phyloP scores from a whole-genome alignment of 2,797 vertebrate species.

The Sebastes miniatus region DNA sequence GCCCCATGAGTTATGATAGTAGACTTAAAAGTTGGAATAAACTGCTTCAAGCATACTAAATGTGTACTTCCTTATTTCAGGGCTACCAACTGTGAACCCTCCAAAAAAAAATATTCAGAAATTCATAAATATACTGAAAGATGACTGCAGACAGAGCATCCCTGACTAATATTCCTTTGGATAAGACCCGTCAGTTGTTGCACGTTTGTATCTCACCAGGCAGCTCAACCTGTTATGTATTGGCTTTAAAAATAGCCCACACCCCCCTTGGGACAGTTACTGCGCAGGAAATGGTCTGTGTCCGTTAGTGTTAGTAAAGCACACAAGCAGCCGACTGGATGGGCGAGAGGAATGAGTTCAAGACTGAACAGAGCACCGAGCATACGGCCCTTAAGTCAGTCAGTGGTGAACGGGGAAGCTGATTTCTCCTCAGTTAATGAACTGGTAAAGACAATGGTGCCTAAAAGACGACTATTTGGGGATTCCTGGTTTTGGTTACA shows the following conservation, averaged over 20 bases:
- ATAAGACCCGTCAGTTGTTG: not conserved
- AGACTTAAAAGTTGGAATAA: not conserved
- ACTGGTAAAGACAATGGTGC: conserved; percentile 7
- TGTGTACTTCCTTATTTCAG: not conserved
- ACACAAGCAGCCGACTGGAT: conserved; percentile 22
- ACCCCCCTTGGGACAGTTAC: conserved; percentile 26
- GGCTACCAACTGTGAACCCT: not conserved
- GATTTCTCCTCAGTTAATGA: conserved; percentile 24
- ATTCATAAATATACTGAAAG: not conserved
- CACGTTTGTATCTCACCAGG: conserved; percentile 26
- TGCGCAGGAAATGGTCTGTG: conserved; percentile 41
- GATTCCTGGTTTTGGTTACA: not conserved
- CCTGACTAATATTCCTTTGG: not conserved
- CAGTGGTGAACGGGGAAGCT: conserved; percentile 6
- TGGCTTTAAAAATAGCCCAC: conserved; percentile 44
- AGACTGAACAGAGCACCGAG: conserved; percentile 9
- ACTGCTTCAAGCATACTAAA: not conserved
- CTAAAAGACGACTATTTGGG: not conserved
- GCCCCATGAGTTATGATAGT: not conserved
- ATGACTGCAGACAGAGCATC: not conserved
- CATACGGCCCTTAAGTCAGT: conserved; percentile 18
- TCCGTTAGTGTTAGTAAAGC: conserved; percentile 33
- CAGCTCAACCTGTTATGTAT: conserved; percentile 37
- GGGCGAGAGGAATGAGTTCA: conserved; percentile 16
- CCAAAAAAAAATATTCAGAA: not conserved